Evolutionary conservation across 2,888 invertebrate species (phyloP), one percentile per base, ranked within the genome.

Genomic region (Phlogophora meticulosa): DNA sequence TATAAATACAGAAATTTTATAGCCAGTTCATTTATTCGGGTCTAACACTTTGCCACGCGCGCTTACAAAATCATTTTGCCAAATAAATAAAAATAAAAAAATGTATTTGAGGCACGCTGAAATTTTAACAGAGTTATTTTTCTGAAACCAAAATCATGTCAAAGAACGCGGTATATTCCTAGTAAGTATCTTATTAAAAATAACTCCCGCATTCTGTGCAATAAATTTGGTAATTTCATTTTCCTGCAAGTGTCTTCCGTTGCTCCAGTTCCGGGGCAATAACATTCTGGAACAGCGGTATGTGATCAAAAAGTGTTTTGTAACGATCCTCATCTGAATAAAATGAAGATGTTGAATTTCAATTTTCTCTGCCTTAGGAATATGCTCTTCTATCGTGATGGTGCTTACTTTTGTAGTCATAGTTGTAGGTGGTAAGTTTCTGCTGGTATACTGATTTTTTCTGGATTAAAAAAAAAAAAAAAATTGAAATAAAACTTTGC

Each of bases 241-340:
- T 72, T 51, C 28, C 15, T 40, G 49, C 9, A 32, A 56, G 24
- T 67, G 7, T 34, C 22, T 22, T 68, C 45, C 17, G 28, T 20
- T 69, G 42, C 24, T 51, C 55, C 70, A 56, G 28, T 70, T 75
- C 20, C 55, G 28, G 17, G 13, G 38, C 36, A 74, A 38, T 62
- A 62, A 40, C 53, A 48, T 42, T 45, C 15, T 43, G 28, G 1
- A 53, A 17, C 22, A 49, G 45, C 24, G 43, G 52, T 48, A 57
- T 72, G 46, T 67, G 60, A 73, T 73, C 75, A 62, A 75, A 74
- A 63, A 75, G 17, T 70, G 32, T 59, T 73, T 69, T 63, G 46
- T 40, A 34, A 52, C 53, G 36, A 55, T 15, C 40, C 22, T 51
- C 36, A 69, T 55, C 32, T 63, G 55, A 74, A 62, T 68, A 68